Percentiles rank a stretch among this genome's conserved stretches.
Conservation (phyloP, 2,113 vertebrate genomes). For the Sinocyclocheilus rhinocerous region DNA sequence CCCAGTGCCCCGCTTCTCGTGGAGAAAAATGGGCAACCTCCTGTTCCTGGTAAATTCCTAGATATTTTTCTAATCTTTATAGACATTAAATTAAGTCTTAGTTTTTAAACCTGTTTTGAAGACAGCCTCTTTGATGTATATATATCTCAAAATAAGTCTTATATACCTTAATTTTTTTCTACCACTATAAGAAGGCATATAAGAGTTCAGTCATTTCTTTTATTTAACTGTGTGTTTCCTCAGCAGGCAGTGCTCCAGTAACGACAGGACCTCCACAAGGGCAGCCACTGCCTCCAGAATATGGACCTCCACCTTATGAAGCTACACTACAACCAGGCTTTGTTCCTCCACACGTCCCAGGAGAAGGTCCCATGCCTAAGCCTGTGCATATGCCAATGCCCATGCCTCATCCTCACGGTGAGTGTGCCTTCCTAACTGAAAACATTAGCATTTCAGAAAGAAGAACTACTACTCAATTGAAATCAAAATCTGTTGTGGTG, state of each 20-base stretch:
- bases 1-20: conserved; percentile 88
- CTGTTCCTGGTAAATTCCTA: conserved; percentile 74
- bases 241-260: conserved; percentile 70
- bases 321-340: conserved; percentile 82
- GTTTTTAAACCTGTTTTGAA: neutral
- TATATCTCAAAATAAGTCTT: neutral
- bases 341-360: conserved; percentile 83
- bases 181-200: too few relatives aligned
- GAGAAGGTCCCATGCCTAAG: conserved; percentile 79
- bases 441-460: neutral
- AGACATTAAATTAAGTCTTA: neutral
- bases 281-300: conserved; percentile 83
- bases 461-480: neutral
- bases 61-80: neutral
- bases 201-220: neutral
- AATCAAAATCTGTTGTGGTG: neutral
- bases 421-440: conserved; percentile 36
- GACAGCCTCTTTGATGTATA: too few relatives aligned
- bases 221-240: neutral
- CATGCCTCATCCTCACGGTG: conserved; percentile 78
- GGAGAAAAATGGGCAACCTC: conserved; percentile 86
- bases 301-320: conserved; percentile 92
- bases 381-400: conserved; percentile 74
- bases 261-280: conserved; percentile 80
- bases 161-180: neutral